Percentiles rank a stretch among this genome's conserved stretches.
These are phyloP conservation scores for Drosophila cognata DNA, from an alignment of 2,888 invertebrate species.

Conservation along the genomic window DNA sequence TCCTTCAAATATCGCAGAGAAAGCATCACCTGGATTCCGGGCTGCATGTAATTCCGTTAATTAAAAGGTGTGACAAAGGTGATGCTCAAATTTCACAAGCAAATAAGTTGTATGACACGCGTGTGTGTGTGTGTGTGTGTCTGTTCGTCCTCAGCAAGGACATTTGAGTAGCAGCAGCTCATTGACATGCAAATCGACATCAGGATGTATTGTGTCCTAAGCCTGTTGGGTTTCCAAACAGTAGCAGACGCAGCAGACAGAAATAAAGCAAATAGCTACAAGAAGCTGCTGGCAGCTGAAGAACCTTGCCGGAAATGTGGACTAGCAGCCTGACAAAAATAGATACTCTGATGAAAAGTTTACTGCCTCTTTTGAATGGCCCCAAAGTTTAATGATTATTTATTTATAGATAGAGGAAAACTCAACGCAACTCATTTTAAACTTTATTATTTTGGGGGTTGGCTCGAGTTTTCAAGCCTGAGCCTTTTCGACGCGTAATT, in stretches of 20 bases:
- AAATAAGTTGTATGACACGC: constrained; percentile 27
- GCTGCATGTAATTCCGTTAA: constrained; percentile 67
- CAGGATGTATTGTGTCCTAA: constrained; percentile 15
- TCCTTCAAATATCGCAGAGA: constrained; percentile 14
- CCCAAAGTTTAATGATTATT: constrained; percentile 30
- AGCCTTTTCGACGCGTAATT: constrained; percentile 32
- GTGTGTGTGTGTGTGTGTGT: constrained; percentile 1
- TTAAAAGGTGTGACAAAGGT: constrained; percentile 72
- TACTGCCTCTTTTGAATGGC: background rate
- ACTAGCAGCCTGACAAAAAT: constrained; percentile 7
- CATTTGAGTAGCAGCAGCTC: constrained; percentile 25
- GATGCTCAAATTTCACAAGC: constrained; percentile 47
- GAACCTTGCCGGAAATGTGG: constrained; percentile 28
- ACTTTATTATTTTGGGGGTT: constrained; percentile 4
- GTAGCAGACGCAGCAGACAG: constrained; percentile 24
- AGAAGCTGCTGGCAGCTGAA: background rate
- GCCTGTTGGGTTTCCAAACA: constrained; percentile 13
- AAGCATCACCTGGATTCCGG: background rate
- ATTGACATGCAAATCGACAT: constrained; percentile 50
- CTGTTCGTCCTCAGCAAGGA: constrained; percentile 6
- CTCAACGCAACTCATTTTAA: constrained; percentile 11
- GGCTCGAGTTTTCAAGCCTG: background rate
- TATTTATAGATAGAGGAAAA: constrained; percentile 33
- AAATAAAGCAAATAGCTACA: constrained; percentile 16
- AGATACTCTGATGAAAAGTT: constrained; percentile 19